Percentiles rank a stretch among this genome's conserved stretches.
These are phyloP conservation scores for Atlantisia rogersi DNA, from an alignment of 2,113 vertebrate species.

Conservation along the genomic window DNA sequence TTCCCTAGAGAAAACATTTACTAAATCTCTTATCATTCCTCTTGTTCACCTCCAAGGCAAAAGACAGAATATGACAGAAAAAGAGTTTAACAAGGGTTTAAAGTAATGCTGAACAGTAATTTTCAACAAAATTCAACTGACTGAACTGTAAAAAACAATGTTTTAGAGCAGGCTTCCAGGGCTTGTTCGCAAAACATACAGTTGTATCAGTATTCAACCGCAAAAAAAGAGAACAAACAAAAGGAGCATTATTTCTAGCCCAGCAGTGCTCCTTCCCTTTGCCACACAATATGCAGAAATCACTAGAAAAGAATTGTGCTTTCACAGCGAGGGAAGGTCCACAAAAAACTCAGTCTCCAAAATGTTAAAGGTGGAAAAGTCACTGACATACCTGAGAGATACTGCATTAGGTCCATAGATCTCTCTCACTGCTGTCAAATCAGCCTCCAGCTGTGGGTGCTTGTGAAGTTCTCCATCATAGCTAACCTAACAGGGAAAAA, in stretches of 20 bases:
- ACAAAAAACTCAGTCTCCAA: neutral
- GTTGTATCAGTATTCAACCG: neutral
- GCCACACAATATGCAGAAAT: neutral
- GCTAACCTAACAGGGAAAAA: constrained; percentile 73
- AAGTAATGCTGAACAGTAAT: neutral
- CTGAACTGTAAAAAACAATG: neutral
- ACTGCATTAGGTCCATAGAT: constrained; percentile 83
- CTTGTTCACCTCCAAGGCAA: neutral
- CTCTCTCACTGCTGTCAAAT: constrained; percentile 83
- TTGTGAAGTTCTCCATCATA: constrained; percentile 87
- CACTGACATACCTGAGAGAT: constrained; percentile 82
- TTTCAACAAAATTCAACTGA: neutral
- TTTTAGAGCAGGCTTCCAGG: neutral
- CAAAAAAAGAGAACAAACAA: neutral
- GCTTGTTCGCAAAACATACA: neutral
- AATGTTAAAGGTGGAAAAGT: neutral
- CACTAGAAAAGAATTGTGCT: neutral
- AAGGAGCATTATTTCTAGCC: neutral
- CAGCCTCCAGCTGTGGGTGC: constrained; percentile 84
- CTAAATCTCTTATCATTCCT: neutral
- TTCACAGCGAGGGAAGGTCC: neutral
- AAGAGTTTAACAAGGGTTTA: neutral
- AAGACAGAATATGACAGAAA: neutral
- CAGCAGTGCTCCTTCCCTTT: neutral
- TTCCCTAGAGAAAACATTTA: neutral